Conservation (phyloP, 2,113 vertebrate genomes). For the Myotis brandtii region DNA sequence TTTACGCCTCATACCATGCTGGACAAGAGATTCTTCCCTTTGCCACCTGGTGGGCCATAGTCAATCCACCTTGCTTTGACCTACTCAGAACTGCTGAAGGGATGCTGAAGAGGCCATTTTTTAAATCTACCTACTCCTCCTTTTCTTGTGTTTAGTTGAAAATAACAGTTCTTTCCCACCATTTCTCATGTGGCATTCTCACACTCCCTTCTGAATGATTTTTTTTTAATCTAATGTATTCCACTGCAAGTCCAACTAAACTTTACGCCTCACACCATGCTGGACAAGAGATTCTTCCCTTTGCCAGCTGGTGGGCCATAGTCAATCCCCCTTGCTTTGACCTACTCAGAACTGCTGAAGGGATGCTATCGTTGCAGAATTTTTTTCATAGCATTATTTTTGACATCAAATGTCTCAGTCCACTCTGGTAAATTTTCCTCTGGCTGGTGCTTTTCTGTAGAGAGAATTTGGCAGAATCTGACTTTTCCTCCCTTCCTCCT, state of each 20-base stretch:
- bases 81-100: background rate
- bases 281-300: slow-evolving; percentile 5
- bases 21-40: slow-evolving; percentile 19
- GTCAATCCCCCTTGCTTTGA: background rate
- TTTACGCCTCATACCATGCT: background rate
- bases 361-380: slow-evolving; percentile 1
- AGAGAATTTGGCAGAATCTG: slow-evolving; percentile 32
- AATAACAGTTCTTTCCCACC: background rate
- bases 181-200: slow-evolving; percentile 21
- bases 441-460: slow-evolving; percentile 50
- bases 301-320: background rate
- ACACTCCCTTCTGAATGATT: background rate
- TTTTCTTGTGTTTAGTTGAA: slow-evolving; percentile 28
- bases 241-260: background rate
- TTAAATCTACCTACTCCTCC: background rate
- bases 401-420: slow-evolving; percentile 15
- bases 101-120: slow-evolving; percentile 3
- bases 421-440: slow-evolving; percentile 47
- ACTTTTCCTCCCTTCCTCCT: slow-evolving; percentile 22
- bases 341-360: background rate
- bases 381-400: slow-evolving; percentile 39
- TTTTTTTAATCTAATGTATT: background rate
- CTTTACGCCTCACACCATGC: background rate
- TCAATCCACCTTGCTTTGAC: slow-evolving; percentile 4
- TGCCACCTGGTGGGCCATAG: background rate